Evolutionary conservation across 2,797 vertebrate genomes (phyloP), one percentile per base, ranked within the genome.

Genomic region (Calcarius lapponicus): DNA sequence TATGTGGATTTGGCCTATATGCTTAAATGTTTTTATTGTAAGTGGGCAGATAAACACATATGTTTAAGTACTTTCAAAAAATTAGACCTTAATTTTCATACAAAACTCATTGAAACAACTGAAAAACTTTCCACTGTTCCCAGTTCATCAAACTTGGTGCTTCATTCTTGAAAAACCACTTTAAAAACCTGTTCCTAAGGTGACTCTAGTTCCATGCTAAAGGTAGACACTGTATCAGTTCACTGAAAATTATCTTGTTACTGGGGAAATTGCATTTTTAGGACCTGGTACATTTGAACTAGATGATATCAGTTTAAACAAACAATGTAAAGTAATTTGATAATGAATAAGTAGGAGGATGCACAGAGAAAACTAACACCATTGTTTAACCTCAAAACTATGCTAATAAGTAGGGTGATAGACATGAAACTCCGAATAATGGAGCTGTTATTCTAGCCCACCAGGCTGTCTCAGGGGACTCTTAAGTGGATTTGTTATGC

Each of bases 371-470:
- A 95, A 93, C 88, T 94, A 95, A 94, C 65, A 73, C 80, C 34
- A 88, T 79, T 95, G 83, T 96, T 97, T 96, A 97, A 94, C 95
- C 94, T 96, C 91, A 90, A 96, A 96, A 97, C 89, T 97, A 93
- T 95, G 95, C 79, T 97, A 97, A 96, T 95, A 86, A 94, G 90
- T 64, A 70, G 91, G 75, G 76, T 86, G 85, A 93, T 69, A 91
- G 95, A 95, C 96, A 93, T 17, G 79, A 92, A 88, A 20, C 80
- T 86, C 65, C 2, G 2, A 96, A 96, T 97, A 97, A 97, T 95
- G 80, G 91, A 97, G 81, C 91, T 97, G 91, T 96, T 97, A 93
- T 94, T 97, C 92, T 91, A 95, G 76, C 88, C 84, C 80, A 94
- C 69, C 74, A 93, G 88, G 43, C 58, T 40, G 28, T 95, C 96